These are phyloP conservation scores for Microplitis manilae DNA, from an alignment of 2,888 invertebrate species.

Conservation along the genomic window DNA sequence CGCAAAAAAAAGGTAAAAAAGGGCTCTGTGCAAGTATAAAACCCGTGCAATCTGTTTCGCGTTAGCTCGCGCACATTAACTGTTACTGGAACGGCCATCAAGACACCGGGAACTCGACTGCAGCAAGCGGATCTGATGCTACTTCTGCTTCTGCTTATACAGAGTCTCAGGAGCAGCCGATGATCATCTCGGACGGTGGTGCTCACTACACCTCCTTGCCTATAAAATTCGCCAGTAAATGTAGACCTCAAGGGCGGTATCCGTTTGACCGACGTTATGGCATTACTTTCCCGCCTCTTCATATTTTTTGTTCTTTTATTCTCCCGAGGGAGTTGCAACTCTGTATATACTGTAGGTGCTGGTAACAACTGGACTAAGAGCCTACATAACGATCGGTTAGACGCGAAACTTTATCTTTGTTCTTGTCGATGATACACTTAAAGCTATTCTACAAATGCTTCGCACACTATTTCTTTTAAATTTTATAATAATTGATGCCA, in stretches of 20 bases:
- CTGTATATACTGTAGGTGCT: neutral
- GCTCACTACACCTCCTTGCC: slow-evolving; percentile 46
- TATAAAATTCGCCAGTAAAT: slow-evolving; percentile 66
- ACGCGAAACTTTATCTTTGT: slow-evolving; percentile 42
- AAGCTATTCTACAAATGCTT: slow-evolving; percentile 57
- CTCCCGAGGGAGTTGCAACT: neutral
- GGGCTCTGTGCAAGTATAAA: slow-evolving; percentile 10
- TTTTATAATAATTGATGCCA: slow-evolving; percentile 53
- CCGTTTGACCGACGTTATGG: slow-evolving; percentile 57
- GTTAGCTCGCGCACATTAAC: slow-evolving; percentile 62
- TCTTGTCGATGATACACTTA: slow-evolving; percentile 45
- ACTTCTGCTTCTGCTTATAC: neutral
- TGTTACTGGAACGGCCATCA: slow-evolving; percentile 65
- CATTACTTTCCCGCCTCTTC: slow-evolving; percentile 20
- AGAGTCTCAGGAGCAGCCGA: slow-evolving; percentile 35
- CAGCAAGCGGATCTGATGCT: slow-evolving; percentile 4
- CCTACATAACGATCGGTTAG: slow-evolving; percentile 40
- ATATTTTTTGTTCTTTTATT: slow-evolving; percentile 35
- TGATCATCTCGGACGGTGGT: slow-evolving; percentile 34
- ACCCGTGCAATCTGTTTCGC: slow-evolving; percentile 54
- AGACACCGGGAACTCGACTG: slow-evolving; percentile 24
- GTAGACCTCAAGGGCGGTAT: slow-evolving; percentile 67
- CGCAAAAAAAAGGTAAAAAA: slow-evolving; percentile 55
- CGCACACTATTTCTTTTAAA: slow-evolving; percentile 55
- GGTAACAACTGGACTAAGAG: slow-evolving; percentile 27